Base-by-base conservation (phyloP, 2,888 invertebrate genomes). In the Cyaniris semiargus region DNA sequence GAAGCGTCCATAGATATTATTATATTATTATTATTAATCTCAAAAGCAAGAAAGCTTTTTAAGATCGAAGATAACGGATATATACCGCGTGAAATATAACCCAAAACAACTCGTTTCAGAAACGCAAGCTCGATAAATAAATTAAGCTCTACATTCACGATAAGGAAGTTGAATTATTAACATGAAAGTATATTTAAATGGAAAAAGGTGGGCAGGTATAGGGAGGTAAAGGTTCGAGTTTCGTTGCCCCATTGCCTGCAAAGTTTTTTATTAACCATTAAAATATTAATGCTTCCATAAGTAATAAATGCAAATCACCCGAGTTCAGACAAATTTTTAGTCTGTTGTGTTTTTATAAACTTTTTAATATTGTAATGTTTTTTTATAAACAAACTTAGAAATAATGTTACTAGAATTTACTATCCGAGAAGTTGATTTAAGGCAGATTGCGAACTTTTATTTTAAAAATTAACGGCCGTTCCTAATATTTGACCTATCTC, bases 111-210 rank as follows among this genome's bases (percentile, higher is more conserved):
- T 72, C 72, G 23, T 74, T 53, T 15, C 15, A 48, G 53, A 74
- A 74, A 74, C 74, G 15, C 74, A 48, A 74, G 48, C 44, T 27
- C 48, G 13, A 74, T 53, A 74, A 74, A 74, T 74, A 53, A 74
- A 74, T 66, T 72, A 10, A 72, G 48, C 72, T 72, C 44, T 23
- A n/a, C 53, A 27, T 74, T 53, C 23, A 27, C 74, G 74, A 74
- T 74, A 53, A 53, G 74, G 74, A 74, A 53, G 53, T 72, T 74
- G 53, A 74, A 74, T 44, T 74, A 74, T 74, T 74, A 74, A 53
- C 27, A 48, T 27, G 15, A 48, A 74, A 53, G 53, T 74, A 10
- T 23, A 48, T 74, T 74, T 48, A 48, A 53, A 48, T 27, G 48
- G 72, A 53, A 74, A 74, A 74, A 74, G 74, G 53, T 74, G 15